Percentiles rank a stretch among this genome's conserved stretches.
These are phyloP conservation scores for Protomyctophum bolini DNA, from an alignment of 2,113 vertebrate genomes.

Conservation along the genomic window DNA sequence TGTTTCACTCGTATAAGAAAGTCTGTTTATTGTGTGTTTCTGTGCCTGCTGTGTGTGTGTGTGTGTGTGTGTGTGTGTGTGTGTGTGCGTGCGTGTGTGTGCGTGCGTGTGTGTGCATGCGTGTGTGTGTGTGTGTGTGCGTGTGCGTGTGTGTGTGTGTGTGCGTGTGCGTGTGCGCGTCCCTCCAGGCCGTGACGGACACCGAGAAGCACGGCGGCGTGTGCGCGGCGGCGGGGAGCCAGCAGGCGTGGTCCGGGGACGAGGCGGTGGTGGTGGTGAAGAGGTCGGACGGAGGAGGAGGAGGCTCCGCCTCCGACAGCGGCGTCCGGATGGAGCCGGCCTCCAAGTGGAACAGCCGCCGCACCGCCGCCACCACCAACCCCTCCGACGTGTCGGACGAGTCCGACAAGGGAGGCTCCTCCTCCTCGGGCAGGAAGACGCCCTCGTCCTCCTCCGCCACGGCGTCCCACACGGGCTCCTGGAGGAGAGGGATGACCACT, in stretches of 20 bases:
- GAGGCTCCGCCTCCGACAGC: constrained; percentile 77
- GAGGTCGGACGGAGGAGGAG: constrained; percentile 86
- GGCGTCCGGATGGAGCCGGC: constrained; percentile 86
- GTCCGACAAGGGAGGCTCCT: constrained; percentile 91
- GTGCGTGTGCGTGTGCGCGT: not conserved
- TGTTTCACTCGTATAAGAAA: constrained; percentile 29
- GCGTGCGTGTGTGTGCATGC: constrained; percentile 5
- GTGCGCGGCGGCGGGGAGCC: constrained; percentile 79
- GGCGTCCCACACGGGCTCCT: constrained; percentile 93
- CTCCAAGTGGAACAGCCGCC: constrained; percentile 87
- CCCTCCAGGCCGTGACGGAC: constrained; percentile 84
- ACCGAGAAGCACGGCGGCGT: constrained; percentile 90
- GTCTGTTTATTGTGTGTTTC: not conserved
- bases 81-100: constrained; percentile 23
- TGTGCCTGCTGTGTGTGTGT: constrained; percentile 6
- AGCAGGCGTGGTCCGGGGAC: constrained; percentile 83
- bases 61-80: constrained; percentile 21
- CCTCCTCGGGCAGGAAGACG: constrained; percentile 88
- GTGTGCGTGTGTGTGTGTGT: not conserved
- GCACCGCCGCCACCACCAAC: no score
- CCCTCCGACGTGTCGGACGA: constrained; percentile 94
- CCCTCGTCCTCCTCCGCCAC: constrained; percentile 59
- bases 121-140: constrained; percentile 5
- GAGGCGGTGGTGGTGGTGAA: constrained; percentile 93
- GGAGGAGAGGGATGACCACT: constrained; percentile 94